Evolutionary conservation across 2,113 vertebrate species (phyloP).

Genomic region (Pygathrix nemaeus): DNA sequence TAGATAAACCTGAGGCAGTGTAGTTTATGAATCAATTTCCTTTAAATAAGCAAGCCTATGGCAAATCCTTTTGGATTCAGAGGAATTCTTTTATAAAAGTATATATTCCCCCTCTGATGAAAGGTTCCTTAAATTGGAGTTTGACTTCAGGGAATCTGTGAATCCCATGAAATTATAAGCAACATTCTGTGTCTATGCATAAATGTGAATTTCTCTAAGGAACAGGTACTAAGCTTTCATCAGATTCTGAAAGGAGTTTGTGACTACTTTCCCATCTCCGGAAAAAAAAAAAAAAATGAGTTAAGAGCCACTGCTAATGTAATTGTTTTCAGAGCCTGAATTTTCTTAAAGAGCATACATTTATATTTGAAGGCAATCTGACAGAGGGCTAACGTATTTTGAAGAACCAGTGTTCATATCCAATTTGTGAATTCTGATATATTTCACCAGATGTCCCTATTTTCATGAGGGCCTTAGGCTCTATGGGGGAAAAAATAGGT

Average conservation of each 20-base stretch:
- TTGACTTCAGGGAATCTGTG: not conserved
- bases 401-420: constrained; percentile 17
- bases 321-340: constrained; percentile 26
- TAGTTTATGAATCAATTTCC: constrained; percentile 24
- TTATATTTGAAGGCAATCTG: constrained; percentile 18
- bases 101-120: constrained; percentile 26
- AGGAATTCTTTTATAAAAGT: constrained; percentile 48
- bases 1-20: not conserved
- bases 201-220: constrained; percentile 43
- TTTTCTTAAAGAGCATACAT: constrained; percentile 28
- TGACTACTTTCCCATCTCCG: not conserved
- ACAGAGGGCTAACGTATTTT: constrained; percentile 30
- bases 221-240: not conserved
- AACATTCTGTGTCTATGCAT: not conserved
- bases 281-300: not conserved
- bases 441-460: constrained; percentile 24
- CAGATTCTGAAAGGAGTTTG: constrained; percentile 5
- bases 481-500: not conserved
- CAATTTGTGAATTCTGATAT: constrained; percentile 39
- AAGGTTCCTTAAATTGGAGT: constrained; percentile 13
- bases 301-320: constrained; percentile 18
- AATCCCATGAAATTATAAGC: constrained; percentile 46
- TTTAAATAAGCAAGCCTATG: constrained; percentile 38
- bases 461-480: not conserved
- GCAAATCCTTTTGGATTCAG: constrained; percentile 36